Base-by-base conservation (phyloP, 92 coral and sea anemone species). In the Actinernus sp. region DNA sequence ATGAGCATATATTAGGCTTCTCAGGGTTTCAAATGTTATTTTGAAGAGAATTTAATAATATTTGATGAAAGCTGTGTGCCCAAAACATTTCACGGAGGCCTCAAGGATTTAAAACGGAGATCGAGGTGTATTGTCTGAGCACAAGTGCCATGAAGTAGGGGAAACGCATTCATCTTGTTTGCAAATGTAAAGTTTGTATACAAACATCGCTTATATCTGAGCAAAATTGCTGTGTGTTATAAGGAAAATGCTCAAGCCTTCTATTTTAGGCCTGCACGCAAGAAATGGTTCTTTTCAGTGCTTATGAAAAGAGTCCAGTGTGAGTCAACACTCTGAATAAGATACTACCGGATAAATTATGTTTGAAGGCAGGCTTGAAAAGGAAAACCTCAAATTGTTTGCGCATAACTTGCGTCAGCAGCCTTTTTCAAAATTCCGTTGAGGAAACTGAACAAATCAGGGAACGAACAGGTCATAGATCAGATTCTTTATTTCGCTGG, bases 1-100 rank as follows among this genome's bases (percentile, higher is more conserved):
- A 65, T 49, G 70, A 65, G 38, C 73, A 65, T 43, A 26, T n/a
- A n/a, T n/a, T n/a, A n/a, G 73, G 38, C 41, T 45, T 14, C 39
- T 65, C 30, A 65, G 58, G 29, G 20, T n/a, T 17, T 45, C 34
- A 12, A 65, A 65, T 48, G 49, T 65, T 28, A 49, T 1, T n/a
- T 19, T 23, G 44, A 46, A 52, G 55, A 65, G 8, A 65, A 65
- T 34, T 65, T 47, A 27, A 65, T 65, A 21, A 49, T 65, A 45
- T 65, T 60, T 10, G 68, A 60, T 26, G 68, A 60, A 60, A 60
- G 58, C 26, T 51, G 32, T 34, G 22, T n/a, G n/a, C 49, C 26
- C 32, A 60, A 54, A 40, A 18, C 34, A 5, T 65, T 45, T 34
- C 52, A 49, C 57, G 69, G 69, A 9, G 33, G 78, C n/a, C n/a